phyloP scores from a whole-genome alignment of 2,113 vertebrate species.

The Copsychus sechellarum region DNA sequence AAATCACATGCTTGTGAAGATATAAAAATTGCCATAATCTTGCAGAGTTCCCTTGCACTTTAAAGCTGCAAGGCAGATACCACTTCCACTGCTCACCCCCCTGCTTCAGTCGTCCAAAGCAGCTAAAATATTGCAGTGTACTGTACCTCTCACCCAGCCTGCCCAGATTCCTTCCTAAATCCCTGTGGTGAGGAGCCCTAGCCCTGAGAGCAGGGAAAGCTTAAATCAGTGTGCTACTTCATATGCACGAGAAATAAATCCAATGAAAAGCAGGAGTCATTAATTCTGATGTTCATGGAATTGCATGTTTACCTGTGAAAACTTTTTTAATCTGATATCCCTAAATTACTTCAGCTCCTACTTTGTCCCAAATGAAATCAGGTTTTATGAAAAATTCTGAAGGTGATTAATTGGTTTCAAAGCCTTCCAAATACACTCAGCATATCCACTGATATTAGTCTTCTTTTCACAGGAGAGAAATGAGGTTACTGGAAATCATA shows the following conservation, averaged over 20 bases:
- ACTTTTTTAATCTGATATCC: slow-evolving; percentile 51
- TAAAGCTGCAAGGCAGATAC: neutral
- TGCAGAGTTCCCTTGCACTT: neutral
- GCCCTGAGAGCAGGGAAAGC: neutral
- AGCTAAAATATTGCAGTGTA: neutral
- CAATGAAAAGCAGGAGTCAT: slow-evolving; percentile 19
- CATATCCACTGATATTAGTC: slow-evolving; percentile 45
- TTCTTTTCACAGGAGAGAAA: slow-evolving; percentile 56
- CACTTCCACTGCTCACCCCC: neutral
- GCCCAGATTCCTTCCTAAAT: slow-evolving; percentile 31
- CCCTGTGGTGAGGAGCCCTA: neutral
- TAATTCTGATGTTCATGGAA: slow-evolving; percentile 29
- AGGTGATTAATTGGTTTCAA: slow-evolving; percentile 64
- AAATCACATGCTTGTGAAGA: neutral
- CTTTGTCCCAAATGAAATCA: slow-evolving; percentile 56
- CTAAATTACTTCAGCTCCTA: slow-evolving; percentile 59
- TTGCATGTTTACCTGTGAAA: slow-evolving; percentile 55
- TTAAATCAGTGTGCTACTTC: neutral
- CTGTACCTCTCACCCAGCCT: neutral
- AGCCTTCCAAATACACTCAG: slow-evolving; percentile 12
- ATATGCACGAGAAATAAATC: neutral
- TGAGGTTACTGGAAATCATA: slow-evolving; percentile 44
- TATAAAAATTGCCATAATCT: neutral
- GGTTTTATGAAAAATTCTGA: slow-evolving; percentile 40
- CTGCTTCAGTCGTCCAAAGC: neutral